Base-by-base conservation (phyloP, 1,140 invertebrate genomes). In the Ladona fulva region DNA sequence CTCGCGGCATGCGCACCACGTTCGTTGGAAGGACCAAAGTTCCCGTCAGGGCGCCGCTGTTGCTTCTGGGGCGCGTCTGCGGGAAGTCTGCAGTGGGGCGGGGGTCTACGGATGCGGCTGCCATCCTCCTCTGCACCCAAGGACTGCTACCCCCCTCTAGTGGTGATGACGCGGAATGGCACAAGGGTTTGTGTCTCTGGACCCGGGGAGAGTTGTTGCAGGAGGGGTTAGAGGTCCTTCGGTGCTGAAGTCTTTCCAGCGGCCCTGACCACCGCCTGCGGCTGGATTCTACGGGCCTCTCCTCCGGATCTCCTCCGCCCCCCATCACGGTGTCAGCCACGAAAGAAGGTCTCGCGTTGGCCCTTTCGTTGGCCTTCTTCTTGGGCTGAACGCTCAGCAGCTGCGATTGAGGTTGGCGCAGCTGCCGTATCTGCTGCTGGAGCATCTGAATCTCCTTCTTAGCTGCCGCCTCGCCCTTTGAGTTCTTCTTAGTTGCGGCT, bases 1-100 rank as follows among this genome's bases (percentile, higher is more conserved):
- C 94, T 78, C 90, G 88, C 0, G 94, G 95, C 83, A 93, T 87
- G 44, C 95, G 88, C n/a, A 94, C 87, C 19, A 93, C 88, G 80
- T 91, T 91, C 75, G 91, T 91, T 22, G 87, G 87, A 77, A 77
- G 37, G 52, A 25, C 77, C 37, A 25, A 22, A 37, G 79, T 19
- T 77, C 24, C 16, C 78, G 78, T 14, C 5, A 66, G 52, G 52
- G 52, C 52, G 84, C 85, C 83, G 6, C 87, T 85, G 44, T 86
- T 83, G 78, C 80, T 79, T 66, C 78, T 66, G 1, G 79, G 77
- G 1, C 81, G 74, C 16, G 42, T 24, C 59, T 78, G 76, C 3
- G 78, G 79, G 78, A 0, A 80, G 29, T 44, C 78, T 5, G 14
- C 79, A 25, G 19, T 77, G 66, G 19, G 74, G 37, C 14, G 16